These are phyloP conservation scores for Antechinus stuartii DNA, from an alignment of 2,113 vertebrate genomes.

Conservation along the genomic window DNA sequence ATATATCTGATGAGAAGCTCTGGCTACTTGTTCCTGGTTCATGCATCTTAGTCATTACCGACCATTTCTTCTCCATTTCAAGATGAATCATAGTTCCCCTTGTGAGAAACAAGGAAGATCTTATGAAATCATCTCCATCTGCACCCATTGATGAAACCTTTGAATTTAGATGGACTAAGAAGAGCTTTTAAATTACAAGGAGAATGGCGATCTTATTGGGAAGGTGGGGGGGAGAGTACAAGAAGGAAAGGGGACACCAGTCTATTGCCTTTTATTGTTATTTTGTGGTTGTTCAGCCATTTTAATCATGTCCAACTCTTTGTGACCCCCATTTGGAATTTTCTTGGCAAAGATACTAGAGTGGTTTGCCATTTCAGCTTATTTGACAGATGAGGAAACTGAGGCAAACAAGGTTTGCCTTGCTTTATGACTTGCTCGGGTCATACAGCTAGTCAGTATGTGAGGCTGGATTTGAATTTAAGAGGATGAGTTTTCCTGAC, in stretches of 20 bases:
- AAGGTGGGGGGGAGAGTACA: too few relatives aligned
- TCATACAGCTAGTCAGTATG: not conserved
- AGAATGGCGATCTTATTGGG: too few relatives aligned
- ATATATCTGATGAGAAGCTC: not conserved
- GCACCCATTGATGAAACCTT: not conserved
- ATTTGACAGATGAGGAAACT: not conserved
- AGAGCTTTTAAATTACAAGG: not conserved
- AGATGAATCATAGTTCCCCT: not conserved
- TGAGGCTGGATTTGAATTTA: not conserved
- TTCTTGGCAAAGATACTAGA: not conserved
- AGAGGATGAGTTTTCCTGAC: not conserved
- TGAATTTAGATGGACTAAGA: not conserved
- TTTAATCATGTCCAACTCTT: not conserved
- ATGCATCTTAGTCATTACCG: not conserved
- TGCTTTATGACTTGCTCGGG: not conserved
- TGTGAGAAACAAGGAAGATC: not conserved
- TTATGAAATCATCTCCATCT: not conserved
- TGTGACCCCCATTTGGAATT: not conserved
- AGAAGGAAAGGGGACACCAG: not conserved
- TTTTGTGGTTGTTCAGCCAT: not conserved
- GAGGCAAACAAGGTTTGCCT: not conserved
- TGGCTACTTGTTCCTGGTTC: not conserved
- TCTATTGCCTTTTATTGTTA: not conserved
- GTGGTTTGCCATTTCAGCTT: not conserved
- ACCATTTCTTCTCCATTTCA: not conserved